These are phyloP conservation scores for Glandiceps talaboti DNA, from an alignment of 53 echinoderm and acorn worm genomes.

Conservation along the genomic window DNA sequence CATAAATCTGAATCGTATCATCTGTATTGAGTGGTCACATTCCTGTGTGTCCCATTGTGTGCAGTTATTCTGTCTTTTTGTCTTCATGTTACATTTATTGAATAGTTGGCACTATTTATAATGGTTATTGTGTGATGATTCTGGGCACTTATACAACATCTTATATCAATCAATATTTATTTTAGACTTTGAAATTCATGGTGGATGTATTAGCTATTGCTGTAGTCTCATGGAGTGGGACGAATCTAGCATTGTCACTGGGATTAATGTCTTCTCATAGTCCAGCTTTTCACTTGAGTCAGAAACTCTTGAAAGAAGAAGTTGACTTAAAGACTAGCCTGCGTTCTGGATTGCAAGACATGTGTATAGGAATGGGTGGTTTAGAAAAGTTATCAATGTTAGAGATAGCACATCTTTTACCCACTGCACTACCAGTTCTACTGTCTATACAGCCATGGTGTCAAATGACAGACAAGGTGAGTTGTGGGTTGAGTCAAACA, in stretches of 20 bases:
- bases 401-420: constrained; percentile 14
- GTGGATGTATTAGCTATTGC: constrained; percentile 41
- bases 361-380: neutral
- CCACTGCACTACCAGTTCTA: constrained; percentile 22
- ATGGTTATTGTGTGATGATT: too few relatives aligned
- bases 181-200: constrained; percentile 40
- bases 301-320: neutral
- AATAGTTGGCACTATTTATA: too few relatives aligned
- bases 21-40: too few relatives aligned
- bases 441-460: constrained; percentile 46
- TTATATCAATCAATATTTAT: too few relatives aligned
- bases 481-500: neutral
- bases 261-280: constrained; percentile 1
- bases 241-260: constrained; percentile 18
- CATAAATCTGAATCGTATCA: too few relatives aligned
- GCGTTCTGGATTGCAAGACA: constrained; percentile 4
- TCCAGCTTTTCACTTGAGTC: neutral
- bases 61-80: too few relatives aligned
- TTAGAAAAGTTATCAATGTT: constrained; percentile 11
- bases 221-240: constrained; percentile 31
- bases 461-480: constrained; percentile 56
- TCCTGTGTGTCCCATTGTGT: too few relatives aligned
- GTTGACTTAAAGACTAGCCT: neutral
- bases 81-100: too few relatives aligned
- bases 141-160: too few relatives aligned